Conservation (phyloP, 2,888 invertebrate genomes). For the Hypselothyrea guttata region DNA sequence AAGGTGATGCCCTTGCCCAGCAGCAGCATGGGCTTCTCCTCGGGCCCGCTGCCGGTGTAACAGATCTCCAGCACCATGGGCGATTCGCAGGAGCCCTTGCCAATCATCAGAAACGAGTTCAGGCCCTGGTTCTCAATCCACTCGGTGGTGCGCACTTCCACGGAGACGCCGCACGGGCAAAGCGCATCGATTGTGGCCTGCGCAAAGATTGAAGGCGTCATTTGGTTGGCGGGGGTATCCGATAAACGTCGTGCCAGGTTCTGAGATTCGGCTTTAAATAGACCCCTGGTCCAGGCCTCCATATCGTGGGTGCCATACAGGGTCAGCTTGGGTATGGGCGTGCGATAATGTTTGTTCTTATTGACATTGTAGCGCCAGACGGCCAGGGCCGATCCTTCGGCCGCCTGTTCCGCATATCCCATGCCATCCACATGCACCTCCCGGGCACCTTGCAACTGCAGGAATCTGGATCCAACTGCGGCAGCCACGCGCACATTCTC, state of each 20-base stretch:
- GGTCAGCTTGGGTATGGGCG: slow-evolving; percentile 83
- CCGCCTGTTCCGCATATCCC: slow-evolving; percentile 86
- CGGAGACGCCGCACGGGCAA: slow-evolving; percentile 84
- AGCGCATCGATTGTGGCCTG: slow-evolving; percentile 86
- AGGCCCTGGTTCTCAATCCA: slow-evolving; percentile 85
- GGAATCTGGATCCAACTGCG: slow-evolving; percentile 83
- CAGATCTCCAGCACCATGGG: slow-evolving; percentile 84
- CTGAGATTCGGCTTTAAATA: slow-evolving; percentile 88
- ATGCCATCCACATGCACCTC: slow-evolving; percentile 85
- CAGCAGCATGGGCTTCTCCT: slow-evolving; percentile 83
- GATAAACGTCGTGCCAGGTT: slow-evolving; percentile 87
- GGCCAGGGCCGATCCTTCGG: slow-evolving; percentile 85
- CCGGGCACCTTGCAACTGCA: slow-evolving; percentile 83
- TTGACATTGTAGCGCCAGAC: slow-evolving; percentile 85
- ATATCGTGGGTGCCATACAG: slow-evolving; percentile 83
- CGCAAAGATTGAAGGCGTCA: slow-evolving; percentile 89
- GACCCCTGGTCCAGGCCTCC: slow-evolving; percentile 86
- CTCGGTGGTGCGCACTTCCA: slow-evolving; percentile 83
- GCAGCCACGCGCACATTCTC: slow-evolving; percentile 87
- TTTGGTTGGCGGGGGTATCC: slow-evolving; percentile 88
- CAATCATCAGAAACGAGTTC: slow-evolving; percentile 83
- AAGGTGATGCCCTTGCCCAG: slow-evolving; percentile 85
- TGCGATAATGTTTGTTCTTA: slow-evolving; percentile 82
- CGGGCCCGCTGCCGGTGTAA: slow-evolving; percentile 82
- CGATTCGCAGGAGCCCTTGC: slow-evolving; percentile 83